A percentile compares a stretch with the other conserved stretches of the same genome.
These are phyloP conservation scores for Adineta ricciae DNA, from an alignment of 2,888 invertebrate species.

Conservation along the genomic window DNA sequence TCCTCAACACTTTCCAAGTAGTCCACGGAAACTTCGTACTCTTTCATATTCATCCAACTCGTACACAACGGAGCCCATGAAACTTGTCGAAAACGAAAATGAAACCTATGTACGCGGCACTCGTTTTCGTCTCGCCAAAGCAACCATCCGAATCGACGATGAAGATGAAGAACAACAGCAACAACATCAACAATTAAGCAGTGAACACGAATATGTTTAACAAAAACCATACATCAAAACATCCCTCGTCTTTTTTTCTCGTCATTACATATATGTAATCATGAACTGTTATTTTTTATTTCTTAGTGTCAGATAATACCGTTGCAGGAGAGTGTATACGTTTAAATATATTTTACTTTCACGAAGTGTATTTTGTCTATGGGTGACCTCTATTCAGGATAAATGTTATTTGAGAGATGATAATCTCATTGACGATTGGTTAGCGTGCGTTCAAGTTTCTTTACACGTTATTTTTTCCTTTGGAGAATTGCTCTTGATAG, in stretches of 20 bases:
- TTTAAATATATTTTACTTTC: background rate
- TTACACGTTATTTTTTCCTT: background rate
- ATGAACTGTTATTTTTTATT: background rate
- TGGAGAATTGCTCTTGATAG: background rate
- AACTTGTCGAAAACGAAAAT: background rate
- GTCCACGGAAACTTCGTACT: background rate
- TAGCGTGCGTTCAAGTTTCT: background rate
- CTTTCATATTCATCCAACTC: background rate
- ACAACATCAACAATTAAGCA: background rate
- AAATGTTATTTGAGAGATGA: background rate
- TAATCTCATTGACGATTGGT: background rate
- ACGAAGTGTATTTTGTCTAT: background rate
- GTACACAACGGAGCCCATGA: background rate
- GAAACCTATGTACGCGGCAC: background rate
- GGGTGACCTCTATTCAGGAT: background rate
- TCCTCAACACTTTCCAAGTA: background rate
- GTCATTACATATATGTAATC: background rate
- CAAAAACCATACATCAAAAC: no score
- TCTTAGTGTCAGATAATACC: background rate
- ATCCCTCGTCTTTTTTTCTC: no score
- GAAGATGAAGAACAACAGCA: background rate
- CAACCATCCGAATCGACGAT: background rate
- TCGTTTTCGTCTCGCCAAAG: background rate
- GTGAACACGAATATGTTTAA: background rate
- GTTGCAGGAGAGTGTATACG: background rate